These are phyloP conservation scores for Agrilus planipennis DNA, from an alignment of 1,140 invertebrate species.

Conservation along the genomic window DNA sequence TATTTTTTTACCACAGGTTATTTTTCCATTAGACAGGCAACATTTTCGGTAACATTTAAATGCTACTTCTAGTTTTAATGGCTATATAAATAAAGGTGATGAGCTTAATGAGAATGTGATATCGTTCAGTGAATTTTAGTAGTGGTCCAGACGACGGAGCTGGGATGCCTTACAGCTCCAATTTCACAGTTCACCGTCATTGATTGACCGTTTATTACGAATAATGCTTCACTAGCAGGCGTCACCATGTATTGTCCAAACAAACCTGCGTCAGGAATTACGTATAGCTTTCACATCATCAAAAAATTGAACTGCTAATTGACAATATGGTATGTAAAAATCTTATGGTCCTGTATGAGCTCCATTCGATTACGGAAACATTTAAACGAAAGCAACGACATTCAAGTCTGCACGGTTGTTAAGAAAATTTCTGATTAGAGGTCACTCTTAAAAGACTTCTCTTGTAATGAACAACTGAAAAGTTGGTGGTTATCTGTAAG, in stretches of 20 bases:
- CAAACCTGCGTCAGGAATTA: too few relatives aligned
- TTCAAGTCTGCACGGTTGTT: too few relatives aligned
- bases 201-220: constrained; percentile 61
- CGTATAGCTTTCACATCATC: too few relatives aligned
- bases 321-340: too few relatives aligned
- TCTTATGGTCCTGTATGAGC: constrained; percentile 2
- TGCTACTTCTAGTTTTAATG: too few relatives aligned
- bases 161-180: constrained; percentile 52
- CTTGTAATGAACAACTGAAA: too few relatives aligned
- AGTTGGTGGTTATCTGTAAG: too few relatives aligned
- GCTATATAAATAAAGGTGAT: constrained; percentile 5
- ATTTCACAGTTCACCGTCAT: constrained; percentile 69
- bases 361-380: background rate
- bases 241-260: constrained; percentile 69
- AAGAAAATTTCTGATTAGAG: too few relatives aligned
- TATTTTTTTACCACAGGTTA: too few relatives aligned
- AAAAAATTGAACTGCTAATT: too few relatives aligned
- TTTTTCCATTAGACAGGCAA: constrained; percentile 2
- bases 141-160: constrained; percentile 54
- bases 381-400: background rate
- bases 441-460: too few relatives aligned
- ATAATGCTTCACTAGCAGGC: constrained; percentile 57
- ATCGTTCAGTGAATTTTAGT: constrained; percentile 34
- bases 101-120: background rate
- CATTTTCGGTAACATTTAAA: constrained; percentile 3